phyloP scores from a whole-genome alignment of 2,888 invertebrate species.

The Falcaria lacertinaria region DNA sequence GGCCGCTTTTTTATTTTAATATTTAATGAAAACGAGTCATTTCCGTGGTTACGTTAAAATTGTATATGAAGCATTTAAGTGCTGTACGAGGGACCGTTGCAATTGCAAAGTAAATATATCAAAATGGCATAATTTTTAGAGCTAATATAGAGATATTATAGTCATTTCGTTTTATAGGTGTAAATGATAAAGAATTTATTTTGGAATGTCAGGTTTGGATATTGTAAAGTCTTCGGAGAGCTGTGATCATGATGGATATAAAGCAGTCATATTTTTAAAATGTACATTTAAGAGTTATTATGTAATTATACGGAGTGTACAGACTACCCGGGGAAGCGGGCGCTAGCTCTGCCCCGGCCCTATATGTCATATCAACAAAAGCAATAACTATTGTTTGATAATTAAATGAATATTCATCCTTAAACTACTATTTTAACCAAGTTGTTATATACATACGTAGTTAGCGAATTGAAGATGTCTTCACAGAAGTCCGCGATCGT shows the following conservation, averaged over 20 bases:
- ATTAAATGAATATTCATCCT: constrained; percentile 69
- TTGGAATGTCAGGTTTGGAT: constrained; percentile 75
- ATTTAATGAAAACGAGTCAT: constrained; percentile 51
- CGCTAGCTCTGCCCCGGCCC: constrained; percentile 44
- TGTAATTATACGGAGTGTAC: constrained; percentile 64
- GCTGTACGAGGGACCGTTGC: constrained; percentile 79
- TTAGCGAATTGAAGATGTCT: constrained; percentile 73
- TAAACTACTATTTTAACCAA: constrained; percentile 74
- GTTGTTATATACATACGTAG: constrained; percentile 76
- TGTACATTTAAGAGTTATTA: constrained; percentile 74
- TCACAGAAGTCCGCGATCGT: constrained; percentile 72
- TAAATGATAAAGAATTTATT: constrained; percentile 78
- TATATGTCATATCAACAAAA: constrained; percentile 74
- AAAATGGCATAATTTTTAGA: constrained; percentile 79
- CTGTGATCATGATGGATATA: constrained; percentile 78
- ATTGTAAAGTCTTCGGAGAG: constrained; percentile 77
- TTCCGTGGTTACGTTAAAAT: constrained; percentile 67
- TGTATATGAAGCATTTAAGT: constrained; percentile 76
- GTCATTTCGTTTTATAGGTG: constrained; percentile 79
- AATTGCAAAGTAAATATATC: constrained; percentile 78
- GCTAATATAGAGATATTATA: constrained; percentile 76
- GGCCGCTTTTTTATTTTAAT: constrained; percentile 62
- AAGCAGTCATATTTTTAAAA: constrained; percentile 79
- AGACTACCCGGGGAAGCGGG: constrained; percentile 28
- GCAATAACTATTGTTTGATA: constrained; percentile 79